Conservation (phyloP, 2,113 vertebrate species). For the Podarcis muralis region DNA sequence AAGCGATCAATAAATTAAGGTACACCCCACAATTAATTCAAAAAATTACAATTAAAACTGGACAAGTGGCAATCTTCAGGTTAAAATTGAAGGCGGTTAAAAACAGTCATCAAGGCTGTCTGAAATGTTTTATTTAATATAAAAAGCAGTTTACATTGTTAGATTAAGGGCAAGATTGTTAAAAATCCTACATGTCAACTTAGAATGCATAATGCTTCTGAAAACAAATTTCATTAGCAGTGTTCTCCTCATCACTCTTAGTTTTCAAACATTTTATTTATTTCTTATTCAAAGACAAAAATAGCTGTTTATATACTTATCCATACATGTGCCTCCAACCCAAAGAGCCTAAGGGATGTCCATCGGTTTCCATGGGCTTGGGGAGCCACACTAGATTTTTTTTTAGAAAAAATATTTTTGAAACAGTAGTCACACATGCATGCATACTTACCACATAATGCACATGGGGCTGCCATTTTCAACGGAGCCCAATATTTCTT, state of each 20-base stretch:
- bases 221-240: background rate
- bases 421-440: background rate
- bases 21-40: too few relatives aligned
- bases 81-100: too few relatives aligned
- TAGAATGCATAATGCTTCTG: too few relatives aligned
- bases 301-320: background rate
- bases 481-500: background rate
- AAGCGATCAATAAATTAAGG: too few relatives aligned
- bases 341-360: background rate
- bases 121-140: background rate
- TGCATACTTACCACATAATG: too few relatives aligned
- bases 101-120: background rate
- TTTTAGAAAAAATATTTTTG: background rate
- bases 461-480: background rate
- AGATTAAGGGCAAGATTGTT: background rate
- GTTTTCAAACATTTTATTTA: background rate
- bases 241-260: background rate
- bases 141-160: background rate
- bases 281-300: background rate
- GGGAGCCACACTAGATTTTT: background rate
- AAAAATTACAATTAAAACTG: too few relatives aligned
- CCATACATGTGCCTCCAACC: background rate
- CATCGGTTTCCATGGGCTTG: too few relatives aligned
- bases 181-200: background rate
- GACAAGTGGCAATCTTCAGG: too few relatives aligned